A percentile compares a stretch with the other conserved stretches of the same genome.
phyloP scores from a whole-genome alignment of 2,113 vertebrate species.

The Pterocles gutturalis region DNA sequence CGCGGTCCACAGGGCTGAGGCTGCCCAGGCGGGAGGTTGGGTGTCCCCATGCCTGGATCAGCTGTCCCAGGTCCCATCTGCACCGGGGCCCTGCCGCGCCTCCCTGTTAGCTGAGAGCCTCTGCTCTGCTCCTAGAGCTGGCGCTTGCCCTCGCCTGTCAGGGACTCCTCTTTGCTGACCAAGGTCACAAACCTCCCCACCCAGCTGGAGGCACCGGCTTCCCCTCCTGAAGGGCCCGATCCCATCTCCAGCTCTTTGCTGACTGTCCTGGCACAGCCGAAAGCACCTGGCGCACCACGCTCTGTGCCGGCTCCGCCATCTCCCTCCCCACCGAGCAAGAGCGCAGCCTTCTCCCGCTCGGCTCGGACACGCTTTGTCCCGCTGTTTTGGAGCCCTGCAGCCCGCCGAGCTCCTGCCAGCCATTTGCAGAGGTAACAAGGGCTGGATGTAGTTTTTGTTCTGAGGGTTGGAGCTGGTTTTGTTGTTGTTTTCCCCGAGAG shows the following conservation, averaged over 20 bases:
- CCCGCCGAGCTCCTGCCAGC: not conserved
- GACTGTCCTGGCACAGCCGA: not conserved
- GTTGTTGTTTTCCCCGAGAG: not conserved
- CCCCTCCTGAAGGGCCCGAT: not conserved
- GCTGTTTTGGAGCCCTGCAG: not conserved
- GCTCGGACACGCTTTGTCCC: not conserved
- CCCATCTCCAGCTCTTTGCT: not conserved
- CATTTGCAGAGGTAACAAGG: not conserved
- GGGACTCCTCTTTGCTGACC: not conserved
- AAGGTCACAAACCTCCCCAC: not conserved
- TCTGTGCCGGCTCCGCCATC: not conserved
- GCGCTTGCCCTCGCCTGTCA: not conserved
- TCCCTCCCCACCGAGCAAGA: not conserved
- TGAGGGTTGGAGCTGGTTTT: not conserved
- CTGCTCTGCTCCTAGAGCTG: not conserved
- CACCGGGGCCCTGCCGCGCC: not conserved
- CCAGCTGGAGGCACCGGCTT: not conserved
- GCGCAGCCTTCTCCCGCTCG: not conserved
- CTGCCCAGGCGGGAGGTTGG: not conserved
- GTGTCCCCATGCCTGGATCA: not conserved
- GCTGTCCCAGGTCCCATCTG: not conserved
- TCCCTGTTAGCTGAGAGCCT: not conserved
- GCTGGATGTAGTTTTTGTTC: not conserved
- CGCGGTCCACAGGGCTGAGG: rapidly evolving
- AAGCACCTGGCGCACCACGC: rapidly evolving